Percentiles rank a stretch among this genome's conserved stretches.
These are phyloP conservation scores for Ciona savignyi DNA, from an alignment of 23 tunicate genomes.

Conservation along the genomic window DNA sequence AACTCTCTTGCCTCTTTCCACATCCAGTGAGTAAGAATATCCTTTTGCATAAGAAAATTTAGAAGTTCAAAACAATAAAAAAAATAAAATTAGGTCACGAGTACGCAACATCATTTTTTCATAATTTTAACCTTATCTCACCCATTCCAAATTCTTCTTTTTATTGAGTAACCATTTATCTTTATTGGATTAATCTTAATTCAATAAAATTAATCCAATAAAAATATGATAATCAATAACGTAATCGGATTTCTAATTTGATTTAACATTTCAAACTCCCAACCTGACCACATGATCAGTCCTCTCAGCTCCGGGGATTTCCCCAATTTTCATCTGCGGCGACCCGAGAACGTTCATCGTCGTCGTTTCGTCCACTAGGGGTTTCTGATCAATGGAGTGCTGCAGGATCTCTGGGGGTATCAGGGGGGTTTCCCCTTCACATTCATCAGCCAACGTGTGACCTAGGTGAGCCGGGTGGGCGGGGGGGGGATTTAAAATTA, in stretches of 20 bases:
- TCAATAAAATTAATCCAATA: neutral
- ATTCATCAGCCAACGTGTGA: slow-evolving; percentile 45
- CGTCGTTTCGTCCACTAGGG: slow-evolving; percentile 19
- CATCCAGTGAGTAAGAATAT: no score
- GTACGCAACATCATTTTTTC: no score
- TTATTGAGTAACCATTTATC: no score
- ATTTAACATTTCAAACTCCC: neutral
- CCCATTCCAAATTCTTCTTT: no score
- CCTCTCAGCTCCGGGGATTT: slow-evolving; percentile 8
- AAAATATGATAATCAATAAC: neutral
- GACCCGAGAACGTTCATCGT: slow-evolving; percentile 62
- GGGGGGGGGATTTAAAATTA: no score
- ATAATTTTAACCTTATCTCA: no score
- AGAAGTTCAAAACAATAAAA: no score
- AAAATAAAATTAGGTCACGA: no score
- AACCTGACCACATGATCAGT: slow-evolving; percentile 3
- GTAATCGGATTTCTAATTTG: neutral
- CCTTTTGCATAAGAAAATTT: no score
- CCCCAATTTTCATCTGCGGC: slow-evolving; percentile 22
- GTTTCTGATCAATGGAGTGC: slow-evolving; percentile 44
- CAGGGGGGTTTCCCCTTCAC: slow-evolving; percentile 54
- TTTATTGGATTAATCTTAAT: no score
- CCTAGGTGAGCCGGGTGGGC: no score
- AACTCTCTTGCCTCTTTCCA: no score
- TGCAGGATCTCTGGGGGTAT: slow-evolving; percentile 45